A percentile compares a stretch with the other conserved stretches of the same genome.
Conservation (phyloP, 2,113 vertebrate genomes). For the Halcyon malimbica region DNA sequence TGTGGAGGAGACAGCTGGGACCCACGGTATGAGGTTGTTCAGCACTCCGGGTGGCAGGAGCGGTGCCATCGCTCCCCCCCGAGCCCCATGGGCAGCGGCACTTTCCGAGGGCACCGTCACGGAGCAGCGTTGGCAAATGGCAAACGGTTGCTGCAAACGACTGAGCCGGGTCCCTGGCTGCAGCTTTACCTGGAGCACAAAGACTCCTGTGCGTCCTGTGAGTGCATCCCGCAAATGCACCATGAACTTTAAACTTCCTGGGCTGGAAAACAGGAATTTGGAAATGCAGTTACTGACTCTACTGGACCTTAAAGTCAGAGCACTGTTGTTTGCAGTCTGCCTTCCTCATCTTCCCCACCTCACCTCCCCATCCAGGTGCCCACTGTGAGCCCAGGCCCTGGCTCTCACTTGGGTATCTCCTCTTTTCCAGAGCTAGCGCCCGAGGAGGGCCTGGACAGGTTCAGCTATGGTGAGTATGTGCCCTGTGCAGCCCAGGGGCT, state of each 20-base stretch:
- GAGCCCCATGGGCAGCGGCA: background rate
- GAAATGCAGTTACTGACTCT: background rate
- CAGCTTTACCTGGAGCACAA: background rate
- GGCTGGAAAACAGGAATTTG: background rate
- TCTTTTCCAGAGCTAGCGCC: constrained; percentile 44
- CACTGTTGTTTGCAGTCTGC: accelerated
- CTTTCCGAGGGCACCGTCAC: background rate
- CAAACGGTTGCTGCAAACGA: background rate
- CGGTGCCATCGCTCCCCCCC: background rate
- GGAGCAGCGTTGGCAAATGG: background rate
- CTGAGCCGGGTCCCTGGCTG: accelerated
- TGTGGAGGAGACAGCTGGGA: accelerated
- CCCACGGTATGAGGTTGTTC: accelerated
- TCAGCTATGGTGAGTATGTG: constrained; percentile 58
- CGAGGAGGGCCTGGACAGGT: constrained; percentile 28
- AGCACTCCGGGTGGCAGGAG: accelerated
- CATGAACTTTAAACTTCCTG: accelerated
- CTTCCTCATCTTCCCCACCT: background rate
- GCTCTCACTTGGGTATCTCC: background rate
- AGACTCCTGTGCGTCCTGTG: background rate
- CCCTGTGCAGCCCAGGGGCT: too few relatives aligned
- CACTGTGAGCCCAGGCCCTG: accelerated
- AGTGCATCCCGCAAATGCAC: background rate
- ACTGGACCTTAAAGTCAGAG: background rate
- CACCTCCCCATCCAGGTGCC: accelerated